Conservation (phyloP, 2,888 invertebrate genomes). For the Pseudanteris insignis region DNA sequence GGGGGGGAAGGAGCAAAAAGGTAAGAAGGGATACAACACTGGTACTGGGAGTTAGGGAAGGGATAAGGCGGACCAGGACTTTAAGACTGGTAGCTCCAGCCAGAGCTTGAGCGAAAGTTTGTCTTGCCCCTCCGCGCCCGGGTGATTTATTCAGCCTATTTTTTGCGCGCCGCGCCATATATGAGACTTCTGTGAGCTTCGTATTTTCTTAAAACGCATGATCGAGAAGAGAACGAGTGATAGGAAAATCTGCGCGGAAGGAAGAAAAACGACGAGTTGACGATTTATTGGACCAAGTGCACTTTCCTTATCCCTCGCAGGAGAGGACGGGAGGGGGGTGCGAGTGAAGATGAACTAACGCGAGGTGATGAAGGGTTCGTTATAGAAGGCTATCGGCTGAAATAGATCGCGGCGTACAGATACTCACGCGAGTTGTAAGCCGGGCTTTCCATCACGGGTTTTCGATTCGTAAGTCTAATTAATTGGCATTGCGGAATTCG, state of each 20-base stretch:
- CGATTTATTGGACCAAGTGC: conserved; percentile 42
- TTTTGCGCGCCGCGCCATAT: conserved; percentile 57
- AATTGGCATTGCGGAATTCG: conserved; percentile 8
- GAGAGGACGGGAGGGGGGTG: no score
- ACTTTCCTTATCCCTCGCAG: conserved; percentile 34
- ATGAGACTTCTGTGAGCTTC: conserved; percentile 60
- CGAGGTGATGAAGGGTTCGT: conserved; percentile 40
- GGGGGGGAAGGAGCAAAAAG: no score
- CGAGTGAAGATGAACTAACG: conserved; percentile 34
- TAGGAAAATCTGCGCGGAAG: conserved; percentile 40
- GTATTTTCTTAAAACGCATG: conserved; percentile 54
- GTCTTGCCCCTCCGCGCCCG: conserved; percentile 48
- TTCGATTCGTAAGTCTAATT: conserved; percentile 28
- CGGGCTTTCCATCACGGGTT: conserved; percentile 27
- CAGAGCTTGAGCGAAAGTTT: conserved; percentile 56
- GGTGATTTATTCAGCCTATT: conserved; percentile 62
- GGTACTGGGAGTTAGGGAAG: no score
- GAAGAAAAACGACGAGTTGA: conserved; percentile 38
- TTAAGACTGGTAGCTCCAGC: no score
- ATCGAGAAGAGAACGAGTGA: conserved; percentile 46
- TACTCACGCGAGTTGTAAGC: conserved; percentile 15
- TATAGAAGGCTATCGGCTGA: conserved; percentile 28
- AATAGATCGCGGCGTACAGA: conserved; percentile 14
- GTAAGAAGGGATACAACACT: no score
- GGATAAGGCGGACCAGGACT: no score